Evolutionary conservation across 2,797 vertebrate species (phyloP).

Genomic region (Takifugu rubripes): DNA sequence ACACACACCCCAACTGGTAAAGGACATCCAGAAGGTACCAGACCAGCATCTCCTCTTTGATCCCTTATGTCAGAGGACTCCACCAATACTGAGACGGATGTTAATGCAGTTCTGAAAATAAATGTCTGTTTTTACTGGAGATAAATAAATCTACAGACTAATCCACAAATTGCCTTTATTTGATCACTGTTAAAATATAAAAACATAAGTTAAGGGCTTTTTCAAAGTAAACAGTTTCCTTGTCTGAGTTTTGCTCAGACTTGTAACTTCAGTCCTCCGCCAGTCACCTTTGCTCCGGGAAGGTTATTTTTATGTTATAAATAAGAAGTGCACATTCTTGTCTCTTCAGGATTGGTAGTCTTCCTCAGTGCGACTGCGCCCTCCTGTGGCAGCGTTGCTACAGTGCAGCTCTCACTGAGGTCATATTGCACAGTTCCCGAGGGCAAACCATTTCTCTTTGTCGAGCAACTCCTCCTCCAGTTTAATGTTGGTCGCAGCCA

Average conservation of each 20-base stretch:
- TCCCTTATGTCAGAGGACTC: conserved; percentile 2
- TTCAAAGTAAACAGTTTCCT: conserved; percentile 30
- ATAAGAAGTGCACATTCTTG: neutral
- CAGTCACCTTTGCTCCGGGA: conserved; percentile 1
- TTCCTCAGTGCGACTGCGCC: conserved; percentile 15
- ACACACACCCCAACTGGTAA: conserved; percentile 30
- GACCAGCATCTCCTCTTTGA: conserved; percentile 14
- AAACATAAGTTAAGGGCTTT: neutral
- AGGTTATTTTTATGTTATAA: conserved; percentile 21
- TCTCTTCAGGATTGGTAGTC: neutral
- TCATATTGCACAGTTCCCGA: conserved; percentile 72
- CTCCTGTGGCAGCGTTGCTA: conserved; percentile 40
- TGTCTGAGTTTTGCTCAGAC: conserved; percentile 16
- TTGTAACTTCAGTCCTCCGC: conserved; percentile 37
- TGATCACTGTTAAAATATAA: conserved; percentile 10
- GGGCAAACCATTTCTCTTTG: conserved; percentile 79
- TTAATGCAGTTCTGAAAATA: too few relatives aligned
- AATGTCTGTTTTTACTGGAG: too few relatives aligned
- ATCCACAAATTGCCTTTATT: conserved; percentile 16
- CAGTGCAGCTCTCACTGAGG: conserved; percentile 13
- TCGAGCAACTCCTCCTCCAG: conserved; percentile 63
- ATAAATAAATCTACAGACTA: too few relatives aligned
- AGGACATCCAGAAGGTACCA: conserved; percentile 43
- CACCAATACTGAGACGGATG: too few relatives aligned
- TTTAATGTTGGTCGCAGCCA: conserved; percentile 78